Evolutionary conservation across 1,140 invertebrate species (phyloP).

Genomic region (Ceratina japonica): DNA sequence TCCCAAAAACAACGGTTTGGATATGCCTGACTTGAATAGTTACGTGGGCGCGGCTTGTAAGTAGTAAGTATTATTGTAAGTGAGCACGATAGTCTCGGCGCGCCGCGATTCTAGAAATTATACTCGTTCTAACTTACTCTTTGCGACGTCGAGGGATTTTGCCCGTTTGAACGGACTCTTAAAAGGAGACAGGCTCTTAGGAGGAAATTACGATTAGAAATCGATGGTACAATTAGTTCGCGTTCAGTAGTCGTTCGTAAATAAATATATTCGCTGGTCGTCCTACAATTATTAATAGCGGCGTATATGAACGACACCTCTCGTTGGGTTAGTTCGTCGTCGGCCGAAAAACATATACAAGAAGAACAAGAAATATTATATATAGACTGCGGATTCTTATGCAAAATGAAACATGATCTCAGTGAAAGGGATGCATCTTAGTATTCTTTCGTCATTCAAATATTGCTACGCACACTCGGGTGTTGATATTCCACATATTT

Average conservation of each 20-base stretch:
- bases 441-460: no score
- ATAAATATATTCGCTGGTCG: constrained; percentile 33
- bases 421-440: no score
- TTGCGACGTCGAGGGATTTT: not conserved
- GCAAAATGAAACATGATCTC: no score
- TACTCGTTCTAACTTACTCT: no score
- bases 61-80: constrained; percentile 12
- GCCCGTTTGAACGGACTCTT: no score
- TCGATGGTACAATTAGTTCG: constrained; percentile 14
- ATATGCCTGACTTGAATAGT: not conserved
- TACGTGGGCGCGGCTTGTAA: constrained; percentile 14
- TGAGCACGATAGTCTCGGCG: not conserved
- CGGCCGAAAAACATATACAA: constrained; percentile 39
- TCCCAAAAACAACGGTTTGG: no score
- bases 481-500: no score
- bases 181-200: not conserved
- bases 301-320: not conserved
- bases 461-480: no score
- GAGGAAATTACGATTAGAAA: not conserved
- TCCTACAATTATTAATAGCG: constrained; percentile 10
- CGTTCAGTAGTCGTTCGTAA: constrained; percentile 33
- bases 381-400: no score
- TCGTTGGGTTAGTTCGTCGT: constrained; percentile 46
- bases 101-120: constrained; percentile 5
- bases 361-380: constrained; percentile 43